These are phyloP conservation scores for Uloborus plumipes DNA, from an alignment of 2,888 invertebrate species.

Conservation along the genomic window DNA sequence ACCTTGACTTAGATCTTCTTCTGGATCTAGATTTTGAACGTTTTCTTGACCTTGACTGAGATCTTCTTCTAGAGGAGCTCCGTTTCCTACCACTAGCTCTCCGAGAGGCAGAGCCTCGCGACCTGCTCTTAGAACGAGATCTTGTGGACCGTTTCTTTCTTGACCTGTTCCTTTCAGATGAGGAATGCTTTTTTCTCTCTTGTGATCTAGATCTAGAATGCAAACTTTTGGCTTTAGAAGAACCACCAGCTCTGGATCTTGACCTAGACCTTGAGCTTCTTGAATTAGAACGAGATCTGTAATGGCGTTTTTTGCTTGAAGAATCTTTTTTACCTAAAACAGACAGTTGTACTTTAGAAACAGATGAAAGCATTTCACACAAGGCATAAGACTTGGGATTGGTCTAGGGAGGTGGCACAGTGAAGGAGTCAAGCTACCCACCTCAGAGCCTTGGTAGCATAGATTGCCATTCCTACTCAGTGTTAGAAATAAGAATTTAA, in stretches of 20 bases:
- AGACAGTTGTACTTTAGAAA: too few relatives aligned
- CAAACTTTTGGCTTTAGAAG: neutral
- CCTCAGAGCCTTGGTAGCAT: too few relatives aligned
- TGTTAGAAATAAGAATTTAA: too few relatives aligned
- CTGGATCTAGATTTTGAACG: conserved; percentile 2
- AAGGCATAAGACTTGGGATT: too few relatives aligned
- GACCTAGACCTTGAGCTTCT: conserved; percentile 13
- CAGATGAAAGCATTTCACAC: too few relatives aligned
- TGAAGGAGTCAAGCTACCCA: too few relatives aligned
- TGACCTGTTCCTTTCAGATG: neutral
- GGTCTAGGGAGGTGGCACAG: too few relatives aligned
- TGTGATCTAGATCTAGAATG: neutral
- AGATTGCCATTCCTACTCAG: too few relatives aligned
- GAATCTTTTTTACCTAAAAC: too few relatives aligned
- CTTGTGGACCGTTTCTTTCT: neutral
- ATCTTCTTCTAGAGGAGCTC: conserved; percentile 10
- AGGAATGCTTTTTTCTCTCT: too few relatives aligned
- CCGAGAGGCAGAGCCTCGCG: too few relatives aligned
- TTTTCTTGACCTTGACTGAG: conserved; percentile 4
- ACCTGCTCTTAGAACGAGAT: too few relatives aligned
- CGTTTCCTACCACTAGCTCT: neutral
- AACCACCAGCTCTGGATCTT: neutral
- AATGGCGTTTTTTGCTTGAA: neutral
- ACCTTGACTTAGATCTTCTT: conserved; percentile 6
- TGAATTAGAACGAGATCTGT: conserved; percentile 17